Percentiles rank a stretch among this genome's conserved stretches.
Evolutionary conservation across 30 jellyfish, hydroid and myxozoan species (phyloP).

Genomic region (Clytia hemisphaerica): DNA sequence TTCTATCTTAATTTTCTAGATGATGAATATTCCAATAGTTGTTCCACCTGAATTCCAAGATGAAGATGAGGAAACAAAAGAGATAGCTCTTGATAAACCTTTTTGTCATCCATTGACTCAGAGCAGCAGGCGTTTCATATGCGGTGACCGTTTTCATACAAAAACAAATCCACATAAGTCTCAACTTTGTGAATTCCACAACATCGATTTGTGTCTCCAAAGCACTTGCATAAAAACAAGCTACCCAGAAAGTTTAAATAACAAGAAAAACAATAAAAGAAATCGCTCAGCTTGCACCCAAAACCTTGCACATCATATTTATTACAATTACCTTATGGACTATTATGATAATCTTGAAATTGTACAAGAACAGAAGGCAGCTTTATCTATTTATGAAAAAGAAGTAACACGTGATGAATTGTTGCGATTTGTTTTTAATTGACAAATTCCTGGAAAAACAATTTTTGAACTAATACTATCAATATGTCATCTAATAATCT

Average conservation of each 20-base stretch:
- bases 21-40: too few species aligned
- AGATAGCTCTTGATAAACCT: too few species aligned
- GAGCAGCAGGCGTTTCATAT: slow-evolving; percentile 7
- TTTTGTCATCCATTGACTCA: slow-evolving; percentile 6
- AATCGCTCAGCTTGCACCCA: slow-evolving; percentile 12
- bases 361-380: slow-evolving; percentile 9
- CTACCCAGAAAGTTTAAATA: slow-evolving; percentile 6
- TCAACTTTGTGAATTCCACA: slow-evolving; percentile 26
- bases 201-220: slow-evolving; percentile 9
- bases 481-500: too few species aligned
- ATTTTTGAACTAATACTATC: too few species aligned
- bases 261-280: slow-evolving; percentile 3
- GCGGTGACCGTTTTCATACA: slow-evolving; percentile 23
- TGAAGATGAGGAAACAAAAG: too few species aligned
- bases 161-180: too few species aligned
- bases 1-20: too few species aligned
- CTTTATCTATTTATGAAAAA: neutral
- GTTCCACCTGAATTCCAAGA: too few species aligned
- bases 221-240: neutral
- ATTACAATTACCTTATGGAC: too few species aligned
- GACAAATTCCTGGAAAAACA: too few species aligned
- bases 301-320: neutral
- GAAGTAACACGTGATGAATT: too few species aligned
- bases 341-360: neutral
- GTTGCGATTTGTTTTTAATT: too few species aligned